Evolutionary conservation across 2,797 vertebrate genomes (phyloP).

Genomic region (Helostoma temminkii): DNA sequence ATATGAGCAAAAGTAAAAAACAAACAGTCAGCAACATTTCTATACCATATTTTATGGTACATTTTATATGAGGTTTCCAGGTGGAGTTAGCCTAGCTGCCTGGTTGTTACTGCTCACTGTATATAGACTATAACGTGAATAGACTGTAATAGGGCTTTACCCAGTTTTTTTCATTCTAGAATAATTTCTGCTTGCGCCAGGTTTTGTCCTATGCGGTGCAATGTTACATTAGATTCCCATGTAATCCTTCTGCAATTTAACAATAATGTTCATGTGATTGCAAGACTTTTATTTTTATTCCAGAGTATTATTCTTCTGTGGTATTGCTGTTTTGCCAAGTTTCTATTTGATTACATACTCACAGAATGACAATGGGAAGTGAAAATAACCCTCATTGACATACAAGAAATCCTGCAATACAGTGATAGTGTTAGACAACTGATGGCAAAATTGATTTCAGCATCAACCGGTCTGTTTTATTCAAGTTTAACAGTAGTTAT

Average conservation of each 20-base stretch:
- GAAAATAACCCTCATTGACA: slow-evolving; percentile 10
- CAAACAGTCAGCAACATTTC: too few species aligned
- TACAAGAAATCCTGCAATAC: neutral
- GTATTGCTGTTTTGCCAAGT: neutral
- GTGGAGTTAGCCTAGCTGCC: too few species aligned
- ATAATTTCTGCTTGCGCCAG: too few species aligned
- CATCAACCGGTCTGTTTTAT: neutral
- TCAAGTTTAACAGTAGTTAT: neutral
- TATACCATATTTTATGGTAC: too few species aligned
- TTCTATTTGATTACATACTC: neutral
- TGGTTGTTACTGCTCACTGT: too few species aligned
- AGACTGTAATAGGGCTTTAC: too few species aligned
- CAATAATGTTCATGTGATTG: neutral
- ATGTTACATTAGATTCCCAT: neutral
- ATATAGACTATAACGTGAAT: too few species aligned
- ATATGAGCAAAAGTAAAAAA: too few species aligned
- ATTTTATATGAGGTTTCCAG: too few species aligned
- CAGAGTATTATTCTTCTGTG: neutral
- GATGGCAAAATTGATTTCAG: neutral
- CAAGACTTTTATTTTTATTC: neutral
- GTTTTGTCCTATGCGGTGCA: too few species aligned
- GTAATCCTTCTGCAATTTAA: neutral
- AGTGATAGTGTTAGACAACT: neutral
- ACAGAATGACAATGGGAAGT: slow-evolving; percentile 11
- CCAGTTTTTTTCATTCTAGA: too few species aligned